Percentiles rank a stretch among this genome's conserved stretches.
Conservation (phyloP, 35 echinoderm and acorn worm genomes). For the Amphiura filiformis region DNA sequence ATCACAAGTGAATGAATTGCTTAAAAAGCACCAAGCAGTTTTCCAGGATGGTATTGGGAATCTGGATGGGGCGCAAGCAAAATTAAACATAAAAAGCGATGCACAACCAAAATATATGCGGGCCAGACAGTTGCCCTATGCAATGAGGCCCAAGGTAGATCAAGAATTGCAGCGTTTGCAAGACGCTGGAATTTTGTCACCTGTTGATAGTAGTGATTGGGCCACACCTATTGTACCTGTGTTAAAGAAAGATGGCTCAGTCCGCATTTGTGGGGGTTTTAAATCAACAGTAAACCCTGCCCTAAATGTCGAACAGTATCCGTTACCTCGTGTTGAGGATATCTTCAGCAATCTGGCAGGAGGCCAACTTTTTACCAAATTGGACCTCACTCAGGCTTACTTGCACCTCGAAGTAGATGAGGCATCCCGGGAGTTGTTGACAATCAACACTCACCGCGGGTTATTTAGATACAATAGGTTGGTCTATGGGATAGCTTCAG, state of each 20-base stretch:
- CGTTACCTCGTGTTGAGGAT: constrained; percentile 53
- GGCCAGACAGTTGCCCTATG: constrained; percentile 48
- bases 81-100: constrained; percentile 19
- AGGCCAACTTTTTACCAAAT: constrained; percentile 42
- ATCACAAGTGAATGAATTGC: not conserved
- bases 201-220: constrained; percentile 14
- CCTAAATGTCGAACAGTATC: constrained; percentile 32
- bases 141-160: constrained; percentile 1
- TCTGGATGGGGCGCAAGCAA: constrained; percentile 10
- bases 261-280: constrained; percentile 49
- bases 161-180: constrained; percentile 28
- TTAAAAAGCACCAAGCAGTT: not conserved
- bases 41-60: constrained; percentile 25
- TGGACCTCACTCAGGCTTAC: constrained; percentile 62
- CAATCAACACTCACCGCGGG: constrained; percentile 56
- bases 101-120: constrained; percentile 22
- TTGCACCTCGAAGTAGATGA: constrained; percentile 47
- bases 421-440: constrained; percentile 26
- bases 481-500: constrained; percentile 23
- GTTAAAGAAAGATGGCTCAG: constrained; percentile 16
- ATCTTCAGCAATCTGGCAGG: constrained; percentile 54
- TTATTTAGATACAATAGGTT: constrained; percentile 23
- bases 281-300: constrained; percentile 58
- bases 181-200: constrained; percentile 9
- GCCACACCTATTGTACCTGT: constrained; percentile 49